A percentile compares a stretch with the other conserved stretches of the same genome.
These are phyloP conservation scores for Ridgeia piscesae DNA, from an alignment of 1,140 invertebrate species.

Conservation along the genomic window DNA sequence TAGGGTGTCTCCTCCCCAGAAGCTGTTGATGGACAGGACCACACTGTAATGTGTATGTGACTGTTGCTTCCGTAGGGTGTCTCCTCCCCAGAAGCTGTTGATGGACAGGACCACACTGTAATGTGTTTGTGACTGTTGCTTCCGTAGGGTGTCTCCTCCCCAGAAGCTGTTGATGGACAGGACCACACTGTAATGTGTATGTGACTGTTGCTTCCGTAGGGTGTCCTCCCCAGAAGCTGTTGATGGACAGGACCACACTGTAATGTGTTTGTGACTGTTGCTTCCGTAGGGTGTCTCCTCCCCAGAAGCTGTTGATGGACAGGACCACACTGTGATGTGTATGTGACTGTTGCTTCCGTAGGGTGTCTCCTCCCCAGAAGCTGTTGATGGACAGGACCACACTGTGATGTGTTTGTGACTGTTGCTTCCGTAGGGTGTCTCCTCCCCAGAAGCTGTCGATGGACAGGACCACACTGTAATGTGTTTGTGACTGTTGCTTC, in stretches of 20 bases:
- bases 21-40: background rate
- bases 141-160: background rate
- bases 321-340: background rate
- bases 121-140: too few relatives aligned
- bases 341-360: too few relatives aligned
- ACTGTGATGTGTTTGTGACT: too few relatives aligned
- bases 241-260: background rate
- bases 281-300: background rate
- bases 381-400: background rate
- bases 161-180: background rate
- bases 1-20: background rate
- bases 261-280: too few relatives aligned
- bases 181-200: background rate
- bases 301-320: background rate
- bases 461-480: background rate
- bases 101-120: background rate
- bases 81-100: background rate
- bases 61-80: background rate
- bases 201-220: too few relatives aligned
- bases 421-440: background rate
- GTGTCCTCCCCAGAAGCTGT: background rate
- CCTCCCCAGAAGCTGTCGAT: background rate
- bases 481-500: too few relatives aligned
- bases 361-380: background rate
- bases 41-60: too few relatives aligned